phyloP scores from a whole-genome alignment of 1,140 invertebrate species.

The Penaeus vannamei region DNA sequence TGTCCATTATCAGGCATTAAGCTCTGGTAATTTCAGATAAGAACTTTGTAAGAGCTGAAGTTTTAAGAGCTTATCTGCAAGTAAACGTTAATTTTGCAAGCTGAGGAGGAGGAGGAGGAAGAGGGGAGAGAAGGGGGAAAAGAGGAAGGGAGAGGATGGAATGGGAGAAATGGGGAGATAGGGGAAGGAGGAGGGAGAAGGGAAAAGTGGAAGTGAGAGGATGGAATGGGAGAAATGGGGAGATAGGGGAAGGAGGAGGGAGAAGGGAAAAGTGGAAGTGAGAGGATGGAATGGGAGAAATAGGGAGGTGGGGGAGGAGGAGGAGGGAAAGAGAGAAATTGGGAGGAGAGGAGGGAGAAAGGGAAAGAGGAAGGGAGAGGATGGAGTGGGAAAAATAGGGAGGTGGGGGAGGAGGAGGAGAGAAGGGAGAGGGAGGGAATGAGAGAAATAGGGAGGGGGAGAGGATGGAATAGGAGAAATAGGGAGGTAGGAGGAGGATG shows the following conservation, averaged over 20 bases:
- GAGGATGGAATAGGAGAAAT: background rate
- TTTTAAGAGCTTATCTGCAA: constrained; percentile 58
- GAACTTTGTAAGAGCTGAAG: constrained; percentile 48
- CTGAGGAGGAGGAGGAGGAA: background rate
- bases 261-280: background rate
- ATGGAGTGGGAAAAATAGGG: background rate
- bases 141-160: background rate
- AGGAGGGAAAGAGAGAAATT: background rate
- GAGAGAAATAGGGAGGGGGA: background rate
- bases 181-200: background rate
- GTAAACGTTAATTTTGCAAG: constrained; percentile 55
- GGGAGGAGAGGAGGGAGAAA: background rate
- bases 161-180: background rate
- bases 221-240: background rate
- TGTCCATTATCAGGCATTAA: constrained; percentile 62
- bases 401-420: background rate
- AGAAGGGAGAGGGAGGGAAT: background rate
- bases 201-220: background rate
- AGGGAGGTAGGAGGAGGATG: background rate
- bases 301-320: background rate
- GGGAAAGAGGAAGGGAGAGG: background rate
- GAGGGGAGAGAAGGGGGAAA: background rate
- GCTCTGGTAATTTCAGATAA: constrained; percentile 59
- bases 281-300: background rate
- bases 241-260: too few species aligned